Conservation (phyloP, 2,888 invertebrate genomes). For the Sussaba pulchella region DNA sequence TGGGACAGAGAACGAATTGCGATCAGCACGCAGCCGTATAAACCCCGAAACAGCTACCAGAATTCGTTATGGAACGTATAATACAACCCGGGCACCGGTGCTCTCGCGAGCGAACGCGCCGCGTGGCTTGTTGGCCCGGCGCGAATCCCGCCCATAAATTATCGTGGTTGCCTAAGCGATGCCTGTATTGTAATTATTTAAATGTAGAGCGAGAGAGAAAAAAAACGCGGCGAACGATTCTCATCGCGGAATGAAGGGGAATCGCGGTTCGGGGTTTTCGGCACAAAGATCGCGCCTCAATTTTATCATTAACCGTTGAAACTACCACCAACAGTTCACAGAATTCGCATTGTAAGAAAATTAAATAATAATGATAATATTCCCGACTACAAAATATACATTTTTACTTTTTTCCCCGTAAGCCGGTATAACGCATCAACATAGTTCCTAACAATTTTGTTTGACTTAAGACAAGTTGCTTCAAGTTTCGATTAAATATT, state of each 20-base stretch:
- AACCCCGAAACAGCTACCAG: conserved; percentile 69
- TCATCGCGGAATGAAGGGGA: conserved; percentile 46
- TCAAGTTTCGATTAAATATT: neutral
- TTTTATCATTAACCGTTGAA: conserved; percentile 35
- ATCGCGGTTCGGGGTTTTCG: conserved; percentile 39
- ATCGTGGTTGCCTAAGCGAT: conserved; percentile 78
- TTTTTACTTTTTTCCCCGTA: neutral
- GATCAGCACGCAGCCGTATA: conserved; percentile 68
- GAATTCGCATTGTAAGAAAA: too few relatives aligned
- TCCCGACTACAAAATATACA: neutral
- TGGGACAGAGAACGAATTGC: conserved; percentile 65
- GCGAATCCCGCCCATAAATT: conserved; percentile 83
- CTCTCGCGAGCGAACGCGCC: conserved; percentile 27
- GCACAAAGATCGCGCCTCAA: conserved; percentile 21
- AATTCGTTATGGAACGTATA: conserved; percentile 79
- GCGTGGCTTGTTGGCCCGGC: conserved; percentile 71
- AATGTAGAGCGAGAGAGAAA: conserved; percentile 74
- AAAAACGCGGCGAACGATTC: conserved; percentile 48
- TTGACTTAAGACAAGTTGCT: conserved; percentile 22
- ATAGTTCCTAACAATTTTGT: conserved; percentile 32
- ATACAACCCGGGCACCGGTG: conserved; percentile 59
- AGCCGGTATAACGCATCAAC: neutral
- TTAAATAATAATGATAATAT: too few relatives aligned
- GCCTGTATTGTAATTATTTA: conserved; percentile 83
- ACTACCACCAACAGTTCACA: conserved; percentile 7